A percentile compares a stretch with the other conserved stretches of the same genome.
phyloP scores from a whole-genome alignment of 2,113 vertebrate genomes.

The Ictalurus punctatus region DNA sequence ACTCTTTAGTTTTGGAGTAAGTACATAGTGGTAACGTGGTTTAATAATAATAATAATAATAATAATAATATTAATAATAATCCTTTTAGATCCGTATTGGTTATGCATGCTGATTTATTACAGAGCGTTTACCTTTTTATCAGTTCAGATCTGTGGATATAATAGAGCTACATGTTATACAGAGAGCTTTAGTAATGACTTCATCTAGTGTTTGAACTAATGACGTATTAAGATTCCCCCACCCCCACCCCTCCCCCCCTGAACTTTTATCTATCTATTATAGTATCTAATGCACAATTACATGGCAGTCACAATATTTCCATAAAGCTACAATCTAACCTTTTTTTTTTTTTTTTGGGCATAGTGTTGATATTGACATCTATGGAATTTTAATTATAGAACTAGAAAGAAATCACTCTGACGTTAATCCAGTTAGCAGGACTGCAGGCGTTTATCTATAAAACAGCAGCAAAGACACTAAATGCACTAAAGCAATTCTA shows the following conservation, averaged over 20 bases:
- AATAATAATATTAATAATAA: slow-evolving; percentile 9
- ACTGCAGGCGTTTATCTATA: slow-evolving; percentile 74
- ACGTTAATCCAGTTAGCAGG: slow-evolving; percentile 59
- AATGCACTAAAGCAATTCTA: slow-evolving; percentile 75
- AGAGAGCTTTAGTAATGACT: slow-evolving; percentile 56
- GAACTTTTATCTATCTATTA: slow-evolving; percentile 40
- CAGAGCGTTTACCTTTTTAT: slow-evolving; percentile 56
- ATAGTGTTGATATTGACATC: slow-evolving; percentile 31
- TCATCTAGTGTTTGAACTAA: slow-evolving; percentile 51
- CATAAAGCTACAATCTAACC: slow-evolving; percentile 35
- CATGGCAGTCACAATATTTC: slow-evolving; percentile 38
- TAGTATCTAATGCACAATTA: slow-evolving; percentile 54
- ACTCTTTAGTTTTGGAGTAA: slow-evolving; percentile 52
- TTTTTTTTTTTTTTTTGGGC: slow-evolving; percentile 13
- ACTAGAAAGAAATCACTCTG: slow-evolving; percentile 45
- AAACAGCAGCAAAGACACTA: slow-evolving; percentile 65
- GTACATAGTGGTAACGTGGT: slow-evolving; percentile 49
- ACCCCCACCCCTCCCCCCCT: neutral
- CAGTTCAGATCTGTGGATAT: slow-evolving; percentile 52
- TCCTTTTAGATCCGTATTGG: slow-evolving; percentile 44
- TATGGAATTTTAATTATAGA: slow-evolving; percentile 32
- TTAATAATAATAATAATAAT: slow-evolving; percentile 39
- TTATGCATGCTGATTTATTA: slow-evolving; percentile 58
- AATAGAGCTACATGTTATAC: slow-evolving; percentile 53
- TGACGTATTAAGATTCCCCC: slow-evolving; percentile 35